These are phyloP conservation scores for Cheirogaleus medius DNA, from an alignment of 2,113 vertebrate species.

Conservation along the genomic window DNA sequence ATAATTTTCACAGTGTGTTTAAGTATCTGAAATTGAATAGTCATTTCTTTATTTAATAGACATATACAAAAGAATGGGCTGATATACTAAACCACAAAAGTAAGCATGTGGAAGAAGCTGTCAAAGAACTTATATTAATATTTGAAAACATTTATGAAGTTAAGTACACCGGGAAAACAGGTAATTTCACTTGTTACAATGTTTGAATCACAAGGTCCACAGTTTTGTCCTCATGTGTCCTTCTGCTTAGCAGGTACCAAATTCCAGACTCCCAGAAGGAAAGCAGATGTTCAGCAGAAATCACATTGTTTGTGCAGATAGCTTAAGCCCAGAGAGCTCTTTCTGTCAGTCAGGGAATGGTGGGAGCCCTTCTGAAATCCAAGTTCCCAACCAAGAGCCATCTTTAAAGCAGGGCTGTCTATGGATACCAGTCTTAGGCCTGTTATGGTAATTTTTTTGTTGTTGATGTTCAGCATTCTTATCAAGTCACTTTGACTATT, in stretches of 20 bases:
- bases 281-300: neutral
- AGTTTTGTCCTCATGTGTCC: neutral
- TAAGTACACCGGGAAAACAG: constrained; percentile 65
- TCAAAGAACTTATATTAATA: constrained; percentile 84
- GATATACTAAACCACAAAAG: constrained; percentile 85
- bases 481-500: neutral
- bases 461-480: neutral
- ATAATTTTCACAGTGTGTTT: neutral
- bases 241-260: neutral
- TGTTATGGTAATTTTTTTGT: neutral
- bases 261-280: neutral
- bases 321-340: neutral
- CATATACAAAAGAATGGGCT: constrained; percentile 83
- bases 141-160: constrained; percentile 85
- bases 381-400: neutral
- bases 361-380: neutral
- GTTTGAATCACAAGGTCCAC: neutral
- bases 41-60: constrained; percentile 81
- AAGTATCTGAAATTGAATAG: constrained; percentile 25
- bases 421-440: neutral
- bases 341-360: neutral
- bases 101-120: constrained; percentile 84
- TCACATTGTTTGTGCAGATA: neutral
- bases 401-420: neutral
- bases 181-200: constrained; percentile 14